Conservation (phyloP, 2,113 vertebrate species). For the Porphyrio hochstetteri region DNA sequence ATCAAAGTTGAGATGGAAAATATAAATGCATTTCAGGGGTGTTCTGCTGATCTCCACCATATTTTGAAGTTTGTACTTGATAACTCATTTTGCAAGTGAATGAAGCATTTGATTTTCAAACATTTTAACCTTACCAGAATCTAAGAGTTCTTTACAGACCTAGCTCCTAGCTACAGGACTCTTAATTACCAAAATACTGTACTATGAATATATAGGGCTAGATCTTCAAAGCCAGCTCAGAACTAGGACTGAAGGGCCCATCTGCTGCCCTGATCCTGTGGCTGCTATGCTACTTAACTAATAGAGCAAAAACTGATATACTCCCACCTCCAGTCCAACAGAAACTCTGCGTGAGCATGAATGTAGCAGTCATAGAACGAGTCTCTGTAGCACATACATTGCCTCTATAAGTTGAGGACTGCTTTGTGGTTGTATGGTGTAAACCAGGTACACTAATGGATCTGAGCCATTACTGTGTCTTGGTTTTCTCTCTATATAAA, state of each 20-base stretch:
- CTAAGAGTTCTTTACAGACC: background rate
- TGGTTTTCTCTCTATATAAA: background rate
- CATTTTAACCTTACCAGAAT: background rate
- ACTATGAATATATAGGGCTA: background rate
- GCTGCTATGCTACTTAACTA: background rate
- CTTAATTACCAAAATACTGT: background rate
- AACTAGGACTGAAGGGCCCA: background rate
- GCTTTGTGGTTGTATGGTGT: background rate
- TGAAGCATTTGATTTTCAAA: background rate
- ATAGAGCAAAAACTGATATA: background rate
- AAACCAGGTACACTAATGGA: background rate
- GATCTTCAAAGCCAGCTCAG: background rate
- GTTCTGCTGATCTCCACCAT: background rate
- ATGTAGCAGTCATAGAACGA: accelerated
- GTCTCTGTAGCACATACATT: background rate
- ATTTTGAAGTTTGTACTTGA: background rate
- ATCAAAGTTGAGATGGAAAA: background rate
- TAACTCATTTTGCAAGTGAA: too few species aligned
- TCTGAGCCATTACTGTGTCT: background rate
- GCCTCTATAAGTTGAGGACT: background rate
- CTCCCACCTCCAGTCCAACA: accelerated
- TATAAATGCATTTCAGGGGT: background rate
- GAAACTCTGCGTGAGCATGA: accelerated
- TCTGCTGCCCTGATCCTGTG: background rate
- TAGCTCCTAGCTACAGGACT: background rate